Conservation (phyloP, 2,113 vertebrate species). For the Ciconia stormi region DNA sequence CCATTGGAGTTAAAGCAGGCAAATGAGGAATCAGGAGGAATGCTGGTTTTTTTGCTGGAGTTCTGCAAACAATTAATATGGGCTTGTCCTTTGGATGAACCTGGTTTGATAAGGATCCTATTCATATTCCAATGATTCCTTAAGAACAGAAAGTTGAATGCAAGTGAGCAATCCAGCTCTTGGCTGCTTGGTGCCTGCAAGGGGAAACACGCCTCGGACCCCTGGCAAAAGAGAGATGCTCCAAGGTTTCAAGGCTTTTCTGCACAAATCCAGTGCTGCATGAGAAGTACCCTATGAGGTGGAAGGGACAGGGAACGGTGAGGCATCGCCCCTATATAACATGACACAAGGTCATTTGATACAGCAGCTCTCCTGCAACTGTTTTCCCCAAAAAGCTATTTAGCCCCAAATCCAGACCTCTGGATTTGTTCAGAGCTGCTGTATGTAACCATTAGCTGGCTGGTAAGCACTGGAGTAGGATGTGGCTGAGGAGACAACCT, state of each 20-base stretch:
- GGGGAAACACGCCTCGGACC: accelerated
- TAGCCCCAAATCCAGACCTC: background rate
- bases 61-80: constrained; percentile 2
- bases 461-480: background rate
- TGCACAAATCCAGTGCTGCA: background rate
- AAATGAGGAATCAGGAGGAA: background rate
- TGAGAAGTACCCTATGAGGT: background rate
- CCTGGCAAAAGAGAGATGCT: background rate
- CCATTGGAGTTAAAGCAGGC: background rate
- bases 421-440: background rate
- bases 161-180: background rate
- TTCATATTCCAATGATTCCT: background rate
- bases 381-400: background rate
- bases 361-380: background rate
- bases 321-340: background rate
- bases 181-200: background rate
- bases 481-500: background rate
- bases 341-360: background rate
- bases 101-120: constrained; percentile 20
- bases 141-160: background rate
- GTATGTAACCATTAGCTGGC: background rate
- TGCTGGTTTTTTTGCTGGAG: background rate
- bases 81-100: constrained; percentile 33
- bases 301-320: background rate
- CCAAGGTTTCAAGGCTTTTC: background rate